These are phyloP conservation scores for Chlorospingus flavigularis DNA, from an alignment of 2,797 vertebrate genomes.

Conservation along the genomic window DNA sequence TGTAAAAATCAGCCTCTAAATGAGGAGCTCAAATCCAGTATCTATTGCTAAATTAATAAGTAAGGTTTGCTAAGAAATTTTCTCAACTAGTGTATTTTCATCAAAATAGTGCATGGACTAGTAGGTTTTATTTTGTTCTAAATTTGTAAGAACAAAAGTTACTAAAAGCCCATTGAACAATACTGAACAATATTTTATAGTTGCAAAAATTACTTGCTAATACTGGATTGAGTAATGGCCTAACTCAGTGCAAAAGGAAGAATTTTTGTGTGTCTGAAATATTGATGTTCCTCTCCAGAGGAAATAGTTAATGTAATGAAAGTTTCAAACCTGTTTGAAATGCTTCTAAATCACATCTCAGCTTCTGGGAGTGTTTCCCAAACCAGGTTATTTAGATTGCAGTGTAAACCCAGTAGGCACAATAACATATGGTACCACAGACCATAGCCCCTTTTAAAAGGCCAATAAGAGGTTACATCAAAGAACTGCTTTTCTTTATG, in stretches of 20 bases:
- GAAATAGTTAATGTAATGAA: background rate
- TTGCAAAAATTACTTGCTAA: background rate
- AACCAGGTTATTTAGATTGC: background rate
- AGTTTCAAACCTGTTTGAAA: background rate
- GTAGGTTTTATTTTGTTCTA: background rate
- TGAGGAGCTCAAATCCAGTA: background rate
- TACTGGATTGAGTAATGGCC: background rate
- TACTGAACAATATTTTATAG: background rate
- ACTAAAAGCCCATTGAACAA: background rate
- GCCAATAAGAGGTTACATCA: background rate
- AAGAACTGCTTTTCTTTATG: background rate
- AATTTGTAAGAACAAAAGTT: background rate
- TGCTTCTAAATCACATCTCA: background rate
- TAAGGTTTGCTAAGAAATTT: background rate
- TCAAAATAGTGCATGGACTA: background rate
- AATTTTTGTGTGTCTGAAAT: conserved; percentile 4
- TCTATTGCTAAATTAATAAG: background rate
- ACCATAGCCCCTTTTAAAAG: background rate
- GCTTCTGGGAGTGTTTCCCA: background rate
- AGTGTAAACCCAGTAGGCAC: background rate
- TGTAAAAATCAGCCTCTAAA: background rate
- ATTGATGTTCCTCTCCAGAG: background rate
- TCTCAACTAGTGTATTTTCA: background rate
- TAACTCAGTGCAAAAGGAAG: background rate
- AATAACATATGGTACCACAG: background rate